A percentile compares a stretch with the other conserved stretches of the same genome.
phyloP scores from a whole-genome alignment of 2,888 invertebrate species.

The Tetragonula carbonaria region DNA sequence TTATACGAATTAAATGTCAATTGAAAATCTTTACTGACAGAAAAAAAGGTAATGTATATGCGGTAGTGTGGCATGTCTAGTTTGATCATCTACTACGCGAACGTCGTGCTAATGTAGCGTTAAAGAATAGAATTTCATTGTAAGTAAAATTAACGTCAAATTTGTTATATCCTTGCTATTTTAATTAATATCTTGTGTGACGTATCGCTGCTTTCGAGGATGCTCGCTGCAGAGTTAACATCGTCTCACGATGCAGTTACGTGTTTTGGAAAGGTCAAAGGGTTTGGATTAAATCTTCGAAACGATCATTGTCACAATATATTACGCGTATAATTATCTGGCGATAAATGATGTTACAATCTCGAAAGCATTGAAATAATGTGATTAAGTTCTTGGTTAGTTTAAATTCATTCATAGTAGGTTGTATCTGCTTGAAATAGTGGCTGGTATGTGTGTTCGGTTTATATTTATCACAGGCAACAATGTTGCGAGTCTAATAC shows the following conservation, averaged over 20 bases:
- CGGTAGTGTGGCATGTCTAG: too few relatives aligned
- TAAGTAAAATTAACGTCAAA: background rate
- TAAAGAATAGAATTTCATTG: background rate
- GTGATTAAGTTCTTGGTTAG: background rate
- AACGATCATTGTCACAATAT: background rate
- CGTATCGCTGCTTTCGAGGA: background rate
- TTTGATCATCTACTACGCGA: constrained; percentile 2
- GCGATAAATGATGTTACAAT: background rate
- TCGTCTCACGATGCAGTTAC: background rate
- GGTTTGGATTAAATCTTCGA: constrained; percentile 4
- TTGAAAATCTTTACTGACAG: background rate
- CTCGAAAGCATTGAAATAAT: background rate
- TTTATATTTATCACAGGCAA: background rate
- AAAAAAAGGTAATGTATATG: background rate
- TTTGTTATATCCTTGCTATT: background rate
- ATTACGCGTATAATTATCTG: background rate
- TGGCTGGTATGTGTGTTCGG: background rate
- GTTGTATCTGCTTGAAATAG: background rate
- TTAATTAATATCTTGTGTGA: background rate
- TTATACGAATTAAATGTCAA: too few relatives aligned
- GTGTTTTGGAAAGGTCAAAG: background rate
- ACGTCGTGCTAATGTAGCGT: background rate
- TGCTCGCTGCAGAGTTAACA: background rate
- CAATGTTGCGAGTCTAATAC: background rate
- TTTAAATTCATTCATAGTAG: background rate